Percentiles rank a stretch among this genome's conserved stretches.
These are phyloP conservation scores for Napeogenes inachia DNA, from an alignment of 2,888 invertebrate genomes.

Conservation along the genomic window DNA sequence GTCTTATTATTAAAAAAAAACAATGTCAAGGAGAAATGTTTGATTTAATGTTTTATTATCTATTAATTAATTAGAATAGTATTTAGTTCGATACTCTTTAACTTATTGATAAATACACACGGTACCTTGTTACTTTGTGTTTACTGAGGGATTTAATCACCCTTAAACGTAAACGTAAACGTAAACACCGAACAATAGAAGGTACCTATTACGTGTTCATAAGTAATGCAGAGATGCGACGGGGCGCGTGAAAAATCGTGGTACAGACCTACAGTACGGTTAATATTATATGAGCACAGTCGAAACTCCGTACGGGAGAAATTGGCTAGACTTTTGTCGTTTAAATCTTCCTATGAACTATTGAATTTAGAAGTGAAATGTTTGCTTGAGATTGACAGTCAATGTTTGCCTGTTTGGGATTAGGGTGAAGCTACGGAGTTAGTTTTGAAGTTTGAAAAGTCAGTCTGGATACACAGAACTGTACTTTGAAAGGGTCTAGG, in stretches of 20 bases:
- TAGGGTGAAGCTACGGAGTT: slow-evolving; percentile 30
- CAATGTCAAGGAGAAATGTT: slow-evolving; percentile 25
- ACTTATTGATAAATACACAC: slow-evolving; percentile 11
- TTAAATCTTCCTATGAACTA: slow-evolving; percentile 59
- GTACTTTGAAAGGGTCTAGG: slow-evolving; percentile 24
- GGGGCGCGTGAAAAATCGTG: slow-evolving; percentile 68
- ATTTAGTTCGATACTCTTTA: not conserved
- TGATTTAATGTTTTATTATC: slow-evolving; percentile 13
- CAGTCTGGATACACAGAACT: slow-evolving; percentile 27
- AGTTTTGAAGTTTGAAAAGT: slow-evolving; percentile 29
- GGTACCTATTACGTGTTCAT: slow-evolving; percentile 69
- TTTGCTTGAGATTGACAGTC: slow-evolving; percentile 56
- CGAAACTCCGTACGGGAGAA: slow-evolving; percentile 49
- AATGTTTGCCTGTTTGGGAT: slow-evolving; percentile 48
- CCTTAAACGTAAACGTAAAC: slow-evolving; percentile 53
- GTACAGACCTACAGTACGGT: slow-evolving; percentile 49
- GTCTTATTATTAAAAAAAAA: slow-evolving; percentile 34
- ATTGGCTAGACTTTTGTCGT: slow-evolving; percentile 61
- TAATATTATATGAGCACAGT: slow-evolving; percentile 70
- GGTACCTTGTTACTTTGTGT: slow-evolving; percentile 15
- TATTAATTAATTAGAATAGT: slow-evolving; percentile 6
- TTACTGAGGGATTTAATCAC: slow-evolving; percentile 43
- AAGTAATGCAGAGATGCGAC: slow-evolving; percentile 65
- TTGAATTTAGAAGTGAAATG: slow-evolving; percentile 56
- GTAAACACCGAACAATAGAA: slow-evolving; percentile 62